A percentile compares a stretch with the other conserved stretches of the same genome.
phyloP scores from a whole-genome alignment of 2,888 invertebrate genomes.

The Linnaemya vulpina region DNA sequence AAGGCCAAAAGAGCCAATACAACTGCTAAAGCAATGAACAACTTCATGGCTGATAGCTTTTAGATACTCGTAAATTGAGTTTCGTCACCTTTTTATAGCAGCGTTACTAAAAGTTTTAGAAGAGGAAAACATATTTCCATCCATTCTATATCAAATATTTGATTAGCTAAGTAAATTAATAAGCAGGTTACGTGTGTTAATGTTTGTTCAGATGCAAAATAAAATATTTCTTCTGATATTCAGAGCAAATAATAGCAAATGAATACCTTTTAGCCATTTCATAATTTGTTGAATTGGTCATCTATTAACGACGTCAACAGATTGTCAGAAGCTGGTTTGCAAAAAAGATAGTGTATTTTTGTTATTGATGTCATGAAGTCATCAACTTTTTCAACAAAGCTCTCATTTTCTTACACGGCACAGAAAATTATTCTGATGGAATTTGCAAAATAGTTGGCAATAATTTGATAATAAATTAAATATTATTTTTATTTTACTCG shows the following conservation, averaged over 20 bases:
- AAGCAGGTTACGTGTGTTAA: not conserved
- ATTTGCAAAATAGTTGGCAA: too few species aligned
- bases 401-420: too few species aligned
- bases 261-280: not conserved
- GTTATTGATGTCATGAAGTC: too few species aligned
- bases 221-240: not conserved
- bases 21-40: slow-evolving; percentile 10
- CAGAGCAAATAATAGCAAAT: not conserved
- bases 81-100: slow-evolving; percentile 13
- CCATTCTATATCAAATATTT: not conserved
- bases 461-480: too few species aligned
- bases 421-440: too few species aligned
- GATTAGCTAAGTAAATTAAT: not conserved
- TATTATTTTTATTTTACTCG: too few species aligned
- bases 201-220: not conserved
- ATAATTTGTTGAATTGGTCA: not conserved
- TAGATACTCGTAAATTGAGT: not conserved
- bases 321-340: too few species aligned
- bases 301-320: not conserved
- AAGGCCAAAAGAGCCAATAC: slow-evolving; percentile 30
- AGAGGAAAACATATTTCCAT: not conserved
- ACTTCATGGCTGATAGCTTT: slow-evolving; percentile 17
- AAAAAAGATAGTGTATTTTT: too few species aligned
- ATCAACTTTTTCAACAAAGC: too few species aligned
- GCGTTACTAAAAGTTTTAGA: not conserved